Evolutionary conservation across 2,797 vertebrate genomes (phyloP).

Genomic region (Gastrophryne carolinensis): DNA sequence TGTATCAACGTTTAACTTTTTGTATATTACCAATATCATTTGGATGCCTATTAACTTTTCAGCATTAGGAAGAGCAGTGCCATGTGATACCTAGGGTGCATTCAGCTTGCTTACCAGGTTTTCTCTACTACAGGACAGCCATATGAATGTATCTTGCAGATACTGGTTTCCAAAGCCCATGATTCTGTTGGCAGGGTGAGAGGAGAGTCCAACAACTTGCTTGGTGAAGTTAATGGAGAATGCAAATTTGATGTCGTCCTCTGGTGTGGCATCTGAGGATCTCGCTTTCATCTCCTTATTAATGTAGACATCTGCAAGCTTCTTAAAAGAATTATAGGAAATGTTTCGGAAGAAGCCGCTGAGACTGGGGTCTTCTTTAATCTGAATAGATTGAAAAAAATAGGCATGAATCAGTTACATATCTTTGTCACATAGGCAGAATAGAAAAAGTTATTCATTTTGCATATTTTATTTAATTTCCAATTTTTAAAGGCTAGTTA

Average conservation of each 20-base stretch:
- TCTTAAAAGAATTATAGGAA: slow-evolving; percentile 81
- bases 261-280: slow-evolving; percentile 47
- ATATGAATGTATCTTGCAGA: slow-evolving; percentile 71
- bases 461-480: no score
- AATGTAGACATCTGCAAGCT: slow-evolving; percentile 75
- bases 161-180: slow-evolving; percentile 80
- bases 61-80: no score
- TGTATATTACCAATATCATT: no score
- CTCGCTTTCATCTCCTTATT: slow-evolving; percentile 50
- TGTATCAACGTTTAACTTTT: no score
- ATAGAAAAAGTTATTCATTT: no score
- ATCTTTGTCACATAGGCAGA: no score
- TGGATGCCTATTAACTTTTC: no score
- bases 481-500: no score
- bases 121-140: slow-evolving; percentile 55
- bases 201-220: slow-evolving; percentile 71
- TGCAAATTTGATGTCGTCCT: slow-evolving; percentile 80
- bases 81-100: no score
- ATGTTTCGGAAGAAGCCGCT: slow-evolving; percentile 73
- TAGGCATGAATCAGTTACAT: no score
- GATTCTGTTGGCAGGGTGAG: slow-evolving; percentile 74
- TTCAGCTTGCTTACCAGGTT: slow-evolving; percentile 59
- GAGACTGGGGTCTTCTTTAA: slow-evolving; percentile 73
- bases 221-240: slow-evolving; percentile 80
- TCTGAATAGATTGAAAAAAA: slow-evolving; percentile 62